Base-by-base conservation (phyloP, 1,140 invertebrate genomes). In the Aphelinus certus region DNA sequence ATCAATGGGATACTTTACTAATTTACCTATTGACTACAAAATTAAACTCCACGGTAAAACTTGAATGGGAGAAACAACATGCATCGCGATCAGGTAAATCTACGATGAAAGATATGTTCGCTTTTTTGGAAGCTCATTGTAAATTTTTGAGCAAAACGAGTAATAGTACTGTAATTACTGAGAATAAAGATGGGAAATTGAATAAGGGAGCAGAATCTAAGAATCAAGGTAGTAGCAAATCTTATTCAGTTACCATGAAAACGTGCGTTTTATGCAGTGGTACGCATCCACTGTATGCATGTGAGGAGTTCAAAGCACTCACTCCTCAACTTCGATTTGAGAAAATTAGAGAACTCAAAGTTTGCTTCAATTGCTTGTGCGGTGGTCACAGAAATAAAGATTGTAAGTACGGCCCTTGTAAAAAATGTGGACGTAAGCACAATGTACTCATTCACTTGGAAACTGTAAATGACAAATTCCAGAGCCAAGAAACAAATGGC, bases 1-100 rank as follows among this genome's bases (percentile, higher is more conserved):
- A 79, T 7, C 58, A 76, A 51, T 82, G 80, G 81, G 73, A 77
- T 43, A 75, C 69, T 9, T 63, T 80, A 45, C 6, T 80, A 3
- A 77, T 80, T 10, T 78, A 80, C 65, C 6, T 80, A 7, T 6
- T 81, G 0, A 49, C 64, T 1, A 56, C 46, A 7, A 81, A 79
- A 53, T 57, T 76, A 49, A 69, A 78, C 69, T 43, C 9, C 4
- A n/a, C 45, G 5, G 63, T 76, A 7, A 76, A 62, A 65, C 67
- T 74, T 7, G 77, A 78, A 55, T 78, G 78, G 78, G 73, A 79
- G 68, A 42, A 51, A 43, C 5, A 56, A 1, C 0, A 4, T 7
- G 9, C 4, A 6, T 43, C 2, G 0, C 1, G n/a, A 42, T n/a
- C n/a, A 42, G 26, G 4, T 5, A 63, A 49, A n/a, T 45, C 45